Evolutionary conservation across 2,797 vertebrate genomes (phyloP), one percentile per base, ranked within the genome.

Genomic region (Telmatherina bonti): DNA sequence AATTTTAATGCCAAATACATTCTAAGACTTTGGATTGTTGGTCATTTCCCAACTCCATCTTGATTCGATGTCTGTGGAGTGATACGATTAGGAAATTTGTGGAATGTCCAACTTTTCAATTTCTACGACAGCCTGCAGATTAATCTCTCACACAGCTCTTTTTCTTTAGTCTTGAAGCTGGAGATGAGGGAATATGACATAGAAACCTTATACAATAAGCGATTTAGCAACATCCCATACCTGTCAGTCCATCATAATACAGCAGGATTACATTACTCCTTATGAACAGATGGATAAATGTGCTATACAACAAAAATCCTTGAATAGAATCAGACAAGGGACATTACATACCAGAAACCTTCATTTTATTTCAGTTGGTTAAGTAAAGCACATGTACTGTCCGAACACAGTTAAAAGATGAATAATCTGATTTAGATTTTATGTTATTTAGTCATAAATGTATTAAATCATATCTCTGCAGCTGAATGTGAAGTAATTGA

Each of bases 61-160:
- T 58, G 69, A 78, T 82, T 68, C 65, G 79, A 87, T 79, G 52
- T 45, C 74, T 52, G 67, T 4, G 47, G 67, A 73, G 65, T 3
- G 56, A 84, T 70, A 76, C 0, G 51, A 43, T 85, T 82, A 30
- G 43, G 68, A 82, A 84, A 81, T 79, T 62, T 47, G 35, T 76
- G 81, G 85, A 88, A 91, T 87, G 90, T 83, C 67, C 69, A 68
- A 70, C 77, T 77, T 88, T 79, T 80, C 31, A 54, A 82, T 81
- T 85, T 84, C 68, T 33, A 57, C 55, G 69, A 68, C 47, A 13
- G 52, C 43, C 51, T 79, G 26, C 12, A 41, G 74, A 87, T 84
- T 78, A 22, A 67, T 81, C 68, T 70, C 54, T 61, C 16, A 11
- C 29, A 9, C 69, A 69, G 55, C 38, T 56, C 81, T n/a, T 2